Evolutionary conservation across 2,888 invertebrate species (phyloP).

Genomic region (Erebia palarica): DNA sequence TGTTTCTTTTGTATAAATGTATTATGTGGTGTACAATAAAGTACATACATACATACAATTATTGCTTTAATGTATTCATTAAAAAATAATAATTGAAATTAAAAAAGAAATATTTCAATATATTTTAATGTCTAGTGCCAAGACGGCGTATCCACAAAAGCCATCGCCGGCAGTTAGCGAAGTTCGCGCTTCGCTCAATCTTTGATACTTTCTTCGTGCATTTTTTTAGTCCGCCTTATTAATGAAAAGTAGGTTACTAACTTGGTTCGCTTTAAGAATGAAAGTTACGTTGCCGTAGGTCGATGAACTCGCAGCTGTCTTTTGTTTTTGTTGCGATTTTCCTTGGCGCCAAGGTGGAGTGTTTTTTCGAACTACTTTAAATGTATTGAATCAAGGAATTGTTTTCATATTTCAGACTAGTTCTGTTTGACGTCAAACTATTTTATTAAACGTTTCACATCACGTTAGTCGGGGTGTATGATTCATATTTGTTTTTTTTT

Average conservation of each 20-base stretch:
- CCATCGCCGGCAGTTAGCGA: conserved; percentile 62
- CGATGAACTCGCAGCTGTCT: conserved; percentile 78
- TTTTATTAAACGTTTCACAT: background rate
- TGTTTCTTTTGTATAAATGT: too few relatives aligned
- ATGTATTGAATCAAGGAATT: background rate
- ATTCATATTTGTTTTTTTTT: background rate
- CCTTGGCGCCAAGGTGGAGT: conserved; percentile 17
- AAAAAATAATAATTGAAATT: too few relatives aligned
- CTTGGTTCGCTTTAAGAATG: conserved; percentile 80
- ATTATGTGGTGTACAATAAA: too few relatives aligned
- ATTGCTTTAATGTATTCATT: too few relatives aligned
- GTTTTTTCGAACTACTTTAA: background rate
- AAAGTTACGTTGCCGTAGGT: conserved; percentile 82
- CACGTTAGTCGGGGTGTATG: background rate
- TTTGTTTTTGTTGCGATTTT: conserved; percentile 67
- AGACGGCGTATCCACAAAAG: conserved; percentile 51
- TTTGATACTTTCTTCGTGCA: conserved; percentile 83
- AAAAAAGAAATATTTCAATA: background rate
- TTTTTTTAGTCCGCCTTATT: conserved; percentile 82
- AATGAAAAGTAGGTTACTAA: conserved; percentile 83
- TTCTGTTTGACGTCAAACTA: background rate
- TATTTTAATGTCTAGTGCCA: conserved; percentile 10
- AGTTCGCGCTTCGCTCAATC: conserved; percentile 81
- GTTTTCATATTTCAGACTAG: background rate
- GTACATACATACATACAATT: too few relatives aligned